These are phyloP conservation scores for Meiosimyza platycephala DNA, from an alignment of 2,888 invertebrate species.

Conservation along the genomic window DNA sequence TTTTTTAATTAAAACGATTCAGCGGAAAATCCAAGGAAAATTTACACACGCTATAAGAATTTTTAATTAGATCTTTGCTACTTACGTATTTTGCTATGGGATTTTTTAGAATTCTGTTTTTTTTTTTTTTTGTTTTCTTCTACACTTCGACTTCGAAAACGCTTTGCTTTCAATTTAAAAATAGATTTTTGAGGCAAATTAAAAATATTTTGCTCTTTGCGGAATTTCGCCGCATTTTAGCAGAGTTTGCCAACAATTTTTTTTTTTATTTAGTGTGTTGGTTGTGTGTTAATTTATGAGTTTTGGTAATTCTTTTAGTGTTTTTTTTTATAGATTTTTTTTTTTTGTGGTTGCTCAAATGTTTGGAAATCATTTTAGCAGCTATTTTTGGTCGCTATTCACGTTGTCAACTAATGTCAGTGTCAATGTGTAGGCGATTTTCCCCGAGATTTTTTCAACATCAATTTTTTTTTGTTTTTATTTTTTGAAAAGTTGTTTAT, in stretches of 20 bases:
- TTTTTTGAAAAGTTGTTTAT: constrained; percentile 2
- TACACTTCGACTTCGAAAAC: background rate
- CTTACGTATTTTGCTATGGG: background rate
- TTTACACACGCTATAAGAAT: background rate
- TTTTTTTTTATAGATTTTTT: background rate
- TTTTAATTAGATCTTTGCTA: constrained; percentile 17
- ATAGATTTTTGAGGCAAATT: background rate
- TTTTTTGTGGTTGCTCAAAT: background rate
- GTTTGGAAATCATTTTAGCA: constrained; percentile 1
- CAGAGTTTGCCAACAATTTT: background rate
- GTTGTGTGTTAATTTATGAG: background rate
- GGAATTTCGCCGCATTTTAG: constrained; percentile 7
- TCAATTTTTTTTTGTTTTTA: constrained; percentile 4
- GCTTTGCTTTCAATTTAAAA: constrained; percentile 3
- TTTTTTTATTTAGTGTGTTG: background rate
- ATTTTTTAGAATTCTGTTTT: background rate
- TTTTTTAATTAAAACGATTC: constrained; percentile 8
- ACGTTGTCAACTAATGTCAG: constrained; percentile 51
- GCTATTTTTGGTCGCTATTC: background rate
- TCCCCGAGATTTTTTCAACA: constrained; percentile 9
- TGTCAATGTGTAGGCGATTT: constrained; percentile 56
- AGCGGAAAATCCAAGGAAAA: constrained; percentile 34
- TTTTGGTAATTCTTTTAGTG: background rate
- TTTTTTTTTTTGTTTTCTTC: background rate
- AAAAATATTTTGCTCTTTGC: background rate